These are phyloP conservation scores for Anabacerthia variegaticeps DNA, from an alignment of 2,797 vertebrate species.

Conservation along the genomic window DNA sequence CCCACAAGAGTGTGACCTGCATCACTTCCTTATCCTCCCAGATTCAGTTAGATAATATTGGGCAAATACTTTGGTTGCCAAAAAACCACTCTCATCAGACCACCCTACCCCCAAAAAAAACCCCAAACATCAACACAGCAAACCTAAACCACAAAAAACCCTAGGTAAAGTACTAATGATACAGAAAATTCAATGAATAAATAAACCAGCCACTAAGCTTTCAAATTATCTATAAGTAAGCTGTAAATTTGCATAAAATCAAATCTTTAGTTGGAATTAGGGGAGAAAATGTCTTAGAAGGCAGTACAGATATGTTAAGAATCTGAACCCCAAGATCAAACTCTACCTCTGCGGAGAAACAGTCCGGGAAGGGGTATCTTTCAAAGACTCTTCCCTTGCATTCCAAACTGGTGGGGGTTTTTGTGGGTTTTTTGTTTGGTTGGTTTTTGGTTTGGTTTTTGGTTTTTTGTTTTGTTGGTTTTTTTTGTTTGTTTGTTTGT, in stretches of 20 bases:
- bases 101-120: rapidly evolving
- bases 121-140: not conserved
- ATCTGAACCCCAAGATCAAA: not conserved
- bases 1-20: not conserved
- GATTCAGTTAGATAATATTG: not conserved
- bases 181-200: not conserved
- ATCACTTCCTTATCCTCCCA: not conserved
- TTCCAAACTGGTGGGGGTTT: not conserved
- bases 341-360: not conserved
- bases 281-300: not conserved
- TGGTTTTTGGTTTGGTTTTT: not conserved
- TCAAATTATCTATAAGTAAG: not conserved
- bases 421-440: not conserved
- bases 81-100: not conserved
- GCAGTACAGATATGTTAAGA: not conserved
- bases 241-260: not conserved
- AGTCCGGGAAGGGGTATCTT: not conserved
- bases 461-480: not conserved
- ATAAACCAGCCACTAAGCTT: not conserved
- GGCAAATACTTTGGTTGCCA: not conserved
- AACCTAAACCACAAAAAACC: not conserved
- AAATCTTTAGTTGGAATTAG: not conserved
- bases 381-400: not conserved
- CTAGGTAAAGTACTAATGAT: not conserved
- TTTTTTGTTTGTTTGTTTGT: too few species aligned